phyloP scores from a whole-genome alignment of 1,140 invertebrate species.

The Sitodiplosis mosellana region DNA sequence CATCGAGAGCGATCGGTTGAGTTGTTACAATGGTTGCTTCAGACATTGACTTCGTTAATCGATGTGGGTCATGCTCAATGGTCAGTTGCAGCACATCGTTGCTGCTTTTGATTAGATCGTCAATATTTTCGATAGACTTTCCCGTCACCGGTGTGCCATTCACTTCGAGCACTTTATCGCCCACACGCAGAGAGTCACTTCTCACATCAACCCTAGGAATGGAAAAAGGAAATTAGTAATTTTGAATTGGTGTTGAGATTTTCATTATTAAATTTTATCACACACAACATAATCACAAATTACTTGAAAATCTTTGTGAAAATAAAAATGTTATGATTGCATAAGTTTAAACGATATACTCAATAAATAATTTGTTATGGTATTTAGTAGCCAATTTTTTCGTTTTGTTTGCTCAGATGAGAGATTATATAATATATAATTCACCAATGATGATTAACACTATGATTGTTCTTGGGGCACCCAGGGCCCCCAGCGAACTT shows the following conservation, averaged over 20 bases:
- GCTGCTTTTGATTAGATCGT: conserved; percentile 52
- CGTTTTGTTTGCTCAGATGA: too few species aligned
- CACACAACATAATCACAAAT: too few species aligned
- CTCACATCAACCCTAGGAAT: conserved; percentile 61
- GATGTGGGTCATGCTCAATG: conserved; percentile 74
- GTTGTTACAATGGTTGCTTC: not conserved
- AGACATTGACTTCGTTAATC: conserved; percentile 30
- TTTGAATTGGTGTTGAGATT: too few species aligned
- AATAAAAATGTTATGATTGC: not conserved
- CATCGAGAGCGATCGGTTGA: not conserved
- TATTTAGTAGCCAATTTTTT: too few species aligned
- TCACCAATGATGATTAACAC: too few species aligned
- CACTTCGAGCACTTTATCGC: conserved; percentile 79
- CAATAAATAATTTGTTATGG: too few species aligned
- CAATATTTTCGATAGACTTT: conserved; percentile 49
- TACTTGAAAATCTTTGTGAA: not conserved
- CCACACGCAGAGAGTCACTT: conserved; percentile 64
- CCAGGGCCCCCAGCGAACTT: too few species aligned
- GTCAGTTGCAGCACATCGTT: conserved; percentile 53
- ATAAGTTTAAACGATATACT: too few species aligned
- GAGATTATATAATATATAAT: too few species aligned
- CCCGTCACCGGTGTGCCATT: conserved; percentile 75
- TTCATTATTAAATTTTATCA: too few species aligned
- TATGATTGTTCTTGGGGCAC: too few species aligned
- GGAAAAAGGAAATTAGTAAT: conserved; percentile 1